Evolutionary conservation across 2,113 vertebrate species (phyloP).

Genomic region (Pelecanoides urinatrix): DNA sequence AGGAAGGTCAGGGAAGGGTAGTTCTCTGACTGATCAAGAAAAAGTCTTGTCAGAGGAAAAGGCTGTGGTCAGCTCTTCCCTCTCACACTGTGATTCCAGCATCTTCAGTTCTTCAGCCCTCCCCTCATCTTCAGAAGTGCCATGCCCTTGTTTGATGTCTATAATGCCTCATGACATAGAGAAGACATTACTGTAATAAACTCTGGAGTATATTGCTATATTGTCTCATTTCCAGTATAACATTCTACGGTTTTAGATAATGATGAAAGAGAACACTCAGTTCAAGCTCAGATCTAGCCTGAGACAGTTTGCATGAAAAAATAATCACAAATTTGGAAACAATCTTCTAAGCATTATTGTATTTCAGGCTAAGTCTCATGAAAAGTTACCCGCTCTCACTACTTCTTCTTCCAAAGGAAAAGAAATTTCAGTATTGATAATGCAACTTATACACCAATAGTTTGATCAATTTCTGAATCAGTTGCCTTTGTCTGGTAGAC

Average conservation of each 20-base stretch:
- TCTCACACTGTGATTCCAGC: not conserved
- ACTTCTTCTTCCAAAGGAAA: not conserved
- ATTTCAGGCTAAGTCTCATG: not conserved
- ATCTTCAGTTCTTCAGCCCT: not conserved
- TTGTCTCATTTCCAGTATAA: not conserved
- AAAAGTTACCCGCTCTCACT: not conserved
- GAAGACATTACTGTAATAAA: not conserved
- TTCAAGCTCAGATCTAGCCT: not conserved
- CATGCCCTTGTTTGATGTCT: not conserved
- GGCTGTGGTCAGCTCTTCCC: slow-evolving; percentile 52
- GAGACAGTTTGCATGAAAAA: not conserved
- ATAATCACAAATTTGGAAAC: not conserved
- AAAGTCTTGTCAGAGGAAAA: slow-evolving; percentile 33
- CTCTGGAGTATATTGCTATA: not conserved
- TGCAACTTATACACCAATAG: not conserved
- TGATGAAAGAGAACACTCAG: not conserved
- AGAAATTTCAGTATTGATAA: not conserved
- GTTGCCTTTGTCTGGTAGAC: not conserved
- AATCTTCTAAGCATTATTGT: not conserved
- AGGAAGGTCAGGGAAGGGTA: slow-evolving; percentile 53
- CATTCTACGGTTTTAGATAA: not conserved
- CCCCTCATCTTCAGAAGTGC: not conserved
- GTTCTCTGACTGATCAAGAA: not conserved
- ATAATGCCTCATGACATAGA: not conserved
- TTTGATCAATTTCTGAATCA: not conserved